Evolutionary conservation across 2,113 vertebrate genomes (phyloP).

Genomic region (Candoia aspera): DNA sequence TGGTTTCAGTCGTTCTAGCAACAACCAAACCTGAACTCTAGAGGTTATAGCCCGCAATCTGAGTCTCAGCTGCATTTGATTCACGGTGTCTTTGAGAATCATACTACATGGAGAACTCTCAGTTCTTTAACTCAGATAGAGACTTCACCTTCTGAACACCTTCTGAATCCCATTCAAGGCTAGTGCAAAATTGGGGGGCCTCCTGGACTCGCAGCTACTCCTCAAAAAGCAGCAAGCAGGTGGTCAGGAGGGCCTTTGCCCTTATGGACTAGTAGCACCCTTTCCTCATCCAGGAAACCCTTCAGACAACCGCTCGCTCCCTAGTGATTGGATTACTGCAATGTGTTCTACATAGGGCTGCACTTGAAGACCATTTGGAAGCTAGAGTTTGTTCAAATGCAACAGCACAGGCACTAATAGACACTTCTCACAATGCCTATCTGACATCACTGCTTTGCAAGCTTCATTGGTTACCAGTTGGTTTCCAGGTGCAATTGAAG

Average conservation of each 20-base stretch:
- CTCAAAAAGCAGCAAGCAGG: not conserved
- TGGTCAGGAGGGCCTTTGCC: not conserved
- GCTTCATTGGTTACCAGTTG: not conserved
- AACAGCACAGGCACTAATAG: not conserved
- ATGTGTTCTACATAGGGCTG: not conserved
- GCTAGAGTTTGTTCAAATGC: not conserved
- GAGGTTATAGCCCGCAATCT: no score
- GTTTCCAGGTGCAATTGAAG: not conserved
- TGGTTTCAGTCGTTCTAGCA: no score
- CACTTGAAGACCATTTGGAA: not conserved
- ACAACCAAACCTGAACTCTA: no score
- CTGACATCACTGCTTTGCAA: not conserved
- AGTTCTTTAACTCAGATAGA: no score
- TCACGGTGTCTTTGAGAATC: no score
- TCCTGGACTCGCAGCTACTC: not conserved
- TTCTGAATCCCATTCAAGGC: no score
- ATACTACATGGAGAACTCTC: no score
- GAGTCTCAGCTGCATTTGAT: no score
- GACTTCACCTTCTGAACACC: no score
- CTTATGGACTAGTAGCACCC: not conserved
- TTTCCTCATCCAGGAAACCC: not conserved
- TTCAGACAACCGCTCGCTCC: not conserved
- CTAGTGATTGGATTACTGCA: not conserved
- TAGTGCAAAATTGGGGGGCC: no score
- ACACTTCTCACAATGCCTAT: not conserved